phyloP scores from a whole-genome alignment of 1,140 invertebrate genomes.

The Drosophila tani region DNA sequence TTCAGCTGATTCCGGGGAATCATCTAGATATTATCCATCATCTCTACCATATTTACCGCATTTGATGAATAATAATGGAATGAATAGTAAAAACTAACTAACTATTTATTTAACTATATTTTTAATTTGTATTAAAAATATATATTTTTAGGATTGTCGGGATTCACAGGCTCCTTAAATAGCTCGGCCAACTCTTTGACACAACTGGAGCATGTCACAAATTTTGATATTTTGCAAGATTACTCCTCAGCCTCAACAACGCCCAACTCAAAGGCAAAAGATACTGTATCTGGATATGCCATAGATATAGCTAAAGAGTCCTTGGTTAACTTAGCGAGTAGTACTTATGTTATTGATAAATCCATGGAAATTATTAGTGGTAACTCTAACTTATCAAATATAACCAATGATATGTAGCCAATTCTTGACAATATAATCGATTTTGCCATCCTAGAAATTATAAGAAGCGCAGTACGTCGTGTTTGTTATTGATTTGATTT shows the following conservation, averaged over 20 bases:
- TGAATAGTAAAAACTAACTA: conserved; percentile 43
- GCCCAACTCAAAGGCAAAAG: conserved; percentile 27
- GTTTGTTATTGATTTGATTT: conserved; percentile 46
- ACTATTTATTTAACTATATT: background rate
- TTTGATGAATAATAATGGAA: conserved; percentile 42
- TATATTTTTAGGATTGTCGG: conserved; percentile 31
- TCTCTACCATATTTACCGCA: conserved; percentile 51
- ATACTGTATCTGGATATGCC: conserved; percentile 2
- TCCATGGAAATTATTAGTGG: conserved; percentile 8
- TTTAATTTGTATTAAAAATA: background rate
- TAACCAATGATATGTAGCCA: conserved; percentile 61
- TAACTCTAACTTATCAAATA: conserved; percentile 30
- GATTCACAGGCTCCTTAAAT: conserved; percentile 16
- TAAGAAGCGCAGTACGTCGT: conserved; percentile 30
- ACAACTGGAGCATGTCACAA: conserved; percentile 43
- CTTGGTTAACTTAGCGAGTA: conserved; percentile 21
- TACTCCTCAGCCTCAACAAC: conserved; percentile 40
- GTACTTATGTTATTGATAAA: conserved; percentile 26
- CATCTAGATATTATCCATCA: conserved; percentile 37
- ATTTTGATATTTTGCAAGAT: conserved; percentile 21
- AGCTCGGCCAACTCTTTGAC: conserved; percentile 39
- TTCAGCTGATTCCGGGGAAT: conserved; percentile 25
- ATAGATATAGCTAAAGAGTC: conserved; percentile 13
- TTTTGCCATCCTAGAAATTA: conserved; percentile 36
- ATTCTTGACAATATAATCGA: conserved; percentile 36